phyloP scores from a whole-genome alignment of 1,140 invertebrate species.

The Wiebesia pumilae region DNA sequence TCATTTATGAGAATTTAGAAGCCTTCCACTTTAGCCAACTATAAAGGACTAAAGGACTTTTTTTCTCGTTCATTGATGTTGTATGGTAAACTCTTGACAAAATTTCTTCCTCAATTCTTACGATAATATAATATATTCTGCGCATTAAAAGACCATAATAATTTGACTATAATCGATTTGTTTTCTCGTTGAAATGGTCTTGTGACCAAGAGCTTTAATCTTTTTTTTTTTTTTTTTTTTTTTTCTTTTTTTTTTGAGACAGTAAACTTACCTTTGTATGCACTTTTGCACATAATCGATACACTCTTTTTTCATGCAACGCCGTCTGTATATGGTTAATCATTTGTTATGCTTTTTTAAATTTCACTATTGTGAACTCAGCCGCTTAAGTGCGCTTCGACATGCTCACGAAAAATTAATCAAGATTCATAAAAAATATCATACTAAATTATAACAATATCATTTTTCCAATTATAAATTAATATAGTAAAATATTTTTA shows the following conservation, averaged over 20 bases:
- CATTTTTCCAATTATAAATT: no score
- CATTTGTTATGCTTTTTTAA: not conserved
- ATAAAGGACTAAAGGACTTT: not conserved
- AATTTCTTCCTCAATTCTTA: not conserved
- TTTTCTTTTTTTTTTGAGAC: not conserved
- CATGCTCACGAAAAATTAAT: no score
- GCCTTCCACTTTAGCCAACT: not conserved
- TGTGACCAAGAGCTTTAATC: not conserved
- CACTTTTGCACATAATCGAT: not conserved
- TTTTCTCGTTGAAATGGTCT: not conserved
- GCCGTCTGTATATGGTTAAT: not conserved
- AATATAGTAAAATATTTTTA: no score
- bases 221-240: not conserved
- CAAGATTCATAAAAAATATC: no score
- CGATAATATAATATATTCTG: not conserved
- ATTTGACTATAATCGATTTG: not conserved
- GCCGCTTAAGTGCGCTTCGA: no score
- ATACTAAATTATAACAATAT: no score
- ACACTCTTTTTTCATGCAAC: not conserved
- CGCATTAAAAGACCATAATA: not conserved
- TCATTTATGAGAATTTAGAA: no score
- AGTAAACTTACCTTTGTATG: not conserved
- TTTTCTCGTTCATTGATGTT: not conserved
- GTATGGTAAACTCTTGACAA: not conserved
- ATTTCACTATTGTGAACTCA: not conserved